phyloP scores from a whole-genome alignment of 2,888 invertebrate genomes.

The Meloe dianella region DNA sequence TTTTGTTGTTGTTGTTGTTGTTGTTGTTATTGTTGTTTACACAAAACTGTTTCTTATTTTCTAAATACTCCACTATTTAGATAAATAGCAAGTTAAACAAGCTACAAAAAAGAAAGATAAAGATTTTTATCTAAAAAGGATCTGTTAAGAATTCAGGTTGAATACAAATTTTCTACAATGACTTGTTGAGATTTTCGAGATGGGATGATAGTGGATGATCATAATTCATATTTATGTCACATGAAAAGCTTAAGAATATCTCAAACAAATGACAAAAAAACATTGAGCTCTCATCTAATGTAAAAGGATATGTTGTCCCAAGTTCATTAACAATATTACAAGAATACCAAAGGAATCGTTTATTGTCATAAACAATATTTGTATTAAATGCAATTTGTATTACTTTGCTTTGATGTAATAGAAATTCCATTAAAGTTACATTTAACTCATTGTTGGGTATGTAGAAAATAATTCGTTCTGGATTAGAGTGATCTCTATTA shows the following conservation, averaged over 20 bases:
- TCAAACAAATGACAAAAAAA: background rate
- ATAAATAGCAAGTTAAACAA: constrained; percentile 5
- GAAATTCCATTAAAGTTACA: background rate
- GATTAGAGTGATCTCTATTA: background rate
- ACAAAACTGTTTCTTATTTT: background rate
- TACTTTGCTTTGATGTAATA: background rate
- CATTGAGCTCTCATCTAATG: background rate
- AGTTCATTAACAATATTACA: background rate
- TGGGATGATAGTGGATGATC: background rate
- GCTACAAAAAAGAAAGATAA: background rate
- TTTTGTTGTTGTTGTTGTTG: background rate
- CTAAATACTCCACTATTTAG: background rate
- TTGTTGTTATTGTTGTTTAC: background rate
- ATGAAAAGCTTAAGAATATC: background rate
- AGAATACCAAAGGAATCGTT: background rate
- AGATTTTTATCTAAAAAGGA: background rate
- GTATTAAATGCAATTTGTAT: background rate
- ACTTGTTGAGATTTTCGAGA: constrained; percentile 4
- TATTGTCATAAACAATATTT: background rate
- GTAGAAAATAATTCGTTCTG: background rate
- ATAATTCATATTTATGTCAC: background rate
- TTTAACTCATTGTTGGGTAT: background rate
- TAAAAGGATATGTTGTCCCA: background rate
- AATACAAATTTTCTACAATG: constrained; percentile 1
- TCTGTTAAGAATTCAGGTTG: background rate